Evolutionary conservation across 2,888 invertebrate genomes (phyloP).

Genomic region (Harmothoe impar): DNA sequence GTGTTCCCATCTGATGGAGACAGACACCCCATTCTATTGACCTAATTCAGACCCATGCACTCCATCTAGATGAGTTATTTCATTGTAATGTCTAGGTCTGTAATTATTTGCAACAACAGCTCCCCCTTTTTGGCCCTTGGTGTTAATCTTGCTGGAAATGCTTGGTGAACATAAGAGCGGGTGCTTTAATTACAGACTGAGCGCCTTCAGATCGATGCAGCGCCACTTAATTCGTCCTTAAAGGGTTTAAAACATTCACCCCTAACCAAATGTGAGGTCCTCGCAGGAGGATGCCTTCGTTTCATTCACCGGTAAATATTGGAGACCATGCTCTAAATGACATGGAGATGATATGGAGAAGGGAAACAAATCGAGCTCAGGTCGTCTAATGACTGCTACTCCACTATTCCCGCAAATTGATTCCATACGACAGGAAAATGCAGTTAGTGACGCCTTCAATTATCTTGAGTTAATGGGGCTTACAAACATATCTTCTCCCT

Average conservation of each 20-base stretch:
- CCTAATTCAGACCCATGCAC: constrained; percentile 27
- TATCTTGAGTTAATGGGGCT: too few relatives aligned
- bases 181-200: constrained; percentile 33
- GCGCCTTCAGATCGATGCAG: background rate
- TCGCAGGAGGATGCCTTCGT: background rate
- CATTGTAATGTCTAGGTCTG: constrained; percentile 38
- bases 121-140: background rate
- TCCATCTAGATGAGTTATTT: constrained; percentile 32
- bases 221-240: background rate
- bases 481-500: too few relatives aligned
- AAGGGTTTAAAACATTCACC: constrained; percentile 11
- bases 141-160: constrained; percentile 49
- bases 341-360: constrained; percentile 14
- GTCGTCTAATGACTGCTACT: background rate
- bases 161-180: constrained; percentile 42
- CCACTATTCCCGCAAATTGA: background rate
- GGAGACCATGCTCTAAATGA: background rate
- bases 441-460: too few relatives aligned
- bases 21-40: background rate
- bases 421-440: background rate
- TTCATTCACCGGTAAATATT: constrained; percentile 12
- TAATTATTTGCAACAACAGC: constrained; percentile 61
- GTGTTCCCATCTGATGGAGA: background rate
- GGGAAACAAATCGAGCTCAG: background rate
- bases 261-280: constrained; percentile 9